Conservation (phyloP, 2,888 invertebrate species). For the Parnassius smintheus region DNA sequence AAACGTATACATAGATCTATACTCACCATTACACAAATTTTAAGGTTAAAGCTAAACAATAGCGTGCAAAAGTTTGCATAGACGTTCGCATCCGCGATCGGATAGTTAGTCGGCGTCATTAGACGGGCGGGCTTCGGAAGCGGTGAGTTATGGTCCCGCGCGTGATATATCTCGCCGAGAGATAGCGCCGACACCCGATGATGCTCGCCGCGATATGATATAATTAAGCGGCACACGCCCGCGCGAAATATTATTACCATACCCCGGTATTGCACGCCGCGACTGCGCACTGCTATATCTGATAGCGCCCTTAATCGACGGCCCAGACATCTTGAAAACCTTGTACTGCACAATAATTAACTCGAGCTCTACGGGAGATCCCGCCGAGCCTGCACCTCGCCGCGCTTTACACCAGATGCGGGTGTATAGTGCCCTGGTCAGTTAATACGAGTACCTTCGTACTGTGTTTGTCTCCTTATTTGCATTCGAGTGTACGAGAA, state of each 20-base stretch:
- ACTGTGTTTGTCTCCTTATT: too few relatives aligned
- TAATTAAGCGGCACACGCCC: constrained; percentile 27
- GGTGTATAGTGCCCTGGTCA: too few relatives aligned
- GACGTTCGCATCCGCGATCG: not conserved
- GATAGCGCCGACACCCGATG: constrained; percentile 10
- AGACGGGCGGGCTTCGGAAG: not conserved
- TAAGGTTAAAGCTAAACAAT: not conserved
- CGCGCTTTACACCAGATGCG: too few relatives aligned
- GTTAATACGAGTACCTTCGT: too few relatives aligned
- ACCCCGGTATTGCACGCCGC: constrained; percentile 37
- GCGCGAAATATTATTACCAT: constrained; percentile 68
- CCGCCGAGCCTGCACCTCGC: too few relatives aligned
- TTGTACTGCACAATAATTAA: not conserved
- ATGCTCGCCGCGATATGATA: constrained; percentile 10
- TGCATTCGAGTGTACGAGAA: too few relatives aligned
- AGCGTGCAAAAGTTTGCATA: not conserved
- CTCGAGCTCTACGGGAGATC: not conserved
- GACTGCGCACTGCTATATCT: constrained; percentile 1
- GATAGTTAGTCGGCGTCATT: not conserved
- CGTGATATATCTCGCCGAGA: constrained; percentile 3
- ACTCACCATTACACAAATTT: not conserved
- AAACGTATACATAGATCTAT: too few relatives aligned
- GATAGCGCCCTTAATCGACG: constrained; percentile 7
- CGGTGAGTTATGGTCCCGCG: constrained; percentile 10
- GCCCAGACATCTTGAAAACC: constrained; percentile 1